A percentile compares a stretch with the other conserved stretches of the same genome.
phyloP scores from a whole-genome alignment of 2,113 vertebrate species.

The Myotis davidii region DNA sequence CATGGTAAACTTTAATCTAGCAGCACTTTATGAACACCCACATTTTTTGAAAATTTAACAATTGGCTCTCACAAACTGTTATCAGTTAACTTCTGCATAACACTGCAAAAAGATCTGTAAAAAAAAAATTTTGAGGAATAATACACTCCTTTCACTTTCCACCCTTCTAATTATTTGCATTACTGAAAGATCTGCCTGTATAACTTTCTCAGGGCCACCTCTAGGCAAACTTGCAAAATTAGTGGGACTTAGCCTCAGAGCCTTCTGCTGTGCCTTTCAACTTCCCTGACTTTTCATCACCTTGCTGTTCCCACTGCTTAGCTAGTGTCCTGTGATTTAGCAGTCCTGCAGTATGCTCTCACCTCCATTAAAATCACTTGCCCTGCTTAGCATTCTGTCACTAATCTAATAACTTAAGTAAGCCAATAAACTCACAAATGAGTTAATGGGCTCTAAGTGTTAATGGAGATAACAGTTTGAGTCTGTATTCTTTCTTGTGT shows the following conservation, averaged over 20 bases:
- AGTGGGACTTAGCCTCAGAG: not conserved
- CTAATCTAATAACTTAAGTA: not conserved
- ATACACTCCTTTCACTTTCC: not conserved
- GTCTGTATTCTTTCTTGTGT: constrained; percentile 20
- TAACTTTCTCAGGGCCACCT: not conserved
- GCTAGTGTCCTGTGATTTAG: not conserved
- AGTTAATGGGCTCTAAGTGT: constrained; percentile 3
- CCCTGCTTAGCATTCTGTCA: constrained; percentile 14
- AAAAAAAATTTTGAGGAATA: not conserved
- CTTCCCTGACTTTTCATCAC: not conserved
- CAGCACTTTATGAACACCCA: not conserved
- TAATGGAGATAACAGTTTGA: not conserved
- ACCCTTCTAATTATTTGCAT: not conserved
- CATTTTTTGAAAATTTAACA: not conserved
- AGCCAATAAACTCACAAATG: constrained; percentile 3
- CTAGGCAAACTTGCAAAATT: not conserved
- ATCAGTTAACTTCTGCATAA: not conserved
- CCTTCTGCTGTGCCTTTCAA: not conserved
- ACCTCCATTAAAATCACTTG: not conserved
- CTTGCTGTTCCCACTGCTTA: not conserved
- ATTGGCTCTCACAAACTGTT: not conserved
- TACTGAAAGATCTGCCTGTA: not conserved
- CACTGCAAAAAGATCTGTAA: not conserved
- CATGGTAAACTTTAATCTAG: not conserved
- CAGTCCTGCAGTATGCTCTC: not conserved